Evolutionary conservation across 2,888 invertebrate genomes (phyloP).

Genomic region (Eupithecia tripunctaria): DNA sequence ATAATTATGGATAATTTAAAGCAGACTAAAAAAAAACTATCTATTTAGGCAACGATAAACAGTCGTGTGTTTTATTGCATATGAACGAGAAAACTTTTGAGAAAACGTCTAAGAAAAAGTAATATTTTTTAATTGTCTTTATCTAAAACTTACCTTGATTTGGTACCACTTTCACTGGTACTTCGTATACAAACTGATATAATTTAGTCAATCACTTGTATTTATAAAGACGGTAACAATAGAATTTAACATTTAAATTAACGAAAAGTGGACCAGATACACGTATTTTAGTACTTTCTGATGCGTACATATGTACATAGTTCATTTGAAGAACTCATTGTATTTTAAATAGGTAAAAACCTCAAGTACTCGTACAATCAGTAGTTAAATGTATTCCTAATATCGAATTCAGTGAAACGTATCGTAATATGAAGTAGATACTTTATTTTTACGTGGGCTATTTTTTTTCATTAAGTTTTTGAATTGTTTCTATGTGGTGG

Average conservation of each 20-base stretch:
- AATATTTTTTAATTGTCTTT: neutral
- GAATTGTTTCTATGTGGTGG: too few species aligned
- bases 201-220: constrained; percentile 31
- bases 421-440: too few species aligned
- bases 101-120: too few species aligned
- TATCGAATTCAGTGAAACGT: neutral
- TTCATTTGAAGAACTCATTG: constrained; percentile 27
- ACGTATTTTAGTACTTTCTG: constrained; percentile 19
- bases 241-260: constrained; percentile 42
- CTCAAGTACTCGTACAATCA: neutral
- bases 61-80: neutral
- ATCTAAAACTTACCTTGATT: constrained; percentile 25
- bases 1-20: too few species aligned
- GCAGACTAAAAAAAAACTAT: too few species aligned
- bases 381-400: neutral
- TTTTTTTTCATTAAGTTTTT: too few species aligned
- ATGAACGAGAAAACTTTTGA: too few species aligned
- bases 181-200: constrained; percentile 24
- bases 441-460: too few species aligned
- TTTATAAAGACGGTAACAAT: constrained; percentile 46
- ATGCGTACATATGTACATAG: constrained; percentile 7
- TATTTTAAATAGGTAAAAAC: neutral
- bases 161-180: constrained; percentile 21
- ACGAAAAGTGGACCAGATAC: constrained; percentile 35
- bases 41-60: neutral